A percentile compares a stretch with the other conserved stretches of the same genome.
phyloP scores from a whole-genome alignment of 1,140 invertebrate species.

The Eriocheir sinensis region DNA sequence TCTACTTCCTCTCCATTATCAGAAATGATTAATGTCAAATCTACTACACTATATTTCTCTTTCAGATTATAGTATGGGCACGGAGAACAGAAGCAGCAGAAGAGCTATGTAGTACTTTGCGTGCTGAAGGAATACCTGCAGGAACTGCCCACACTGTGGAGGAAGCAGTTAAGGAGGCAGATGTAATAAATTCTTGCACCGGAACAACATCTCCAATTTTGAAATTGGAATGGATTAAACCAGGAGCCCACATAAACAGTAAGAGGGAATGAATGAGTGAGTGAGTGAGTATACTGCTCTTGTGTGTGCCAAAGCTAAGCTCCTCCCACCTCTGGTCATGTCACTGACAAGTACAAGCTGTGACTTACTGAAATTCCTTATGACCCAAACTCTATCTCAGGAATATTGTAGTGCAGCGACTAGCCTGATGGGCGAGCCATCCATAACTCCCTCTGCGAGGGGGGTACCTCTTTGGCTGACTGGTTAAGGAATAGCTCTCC shows the following conservation, averaged over 20 bases:
- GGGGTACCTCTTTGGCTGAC: too few species aligned
- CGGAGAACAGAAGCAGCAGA: slow-evolving; percentile 38
- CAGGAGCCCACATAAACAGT: slow-evolving; percentile 82
- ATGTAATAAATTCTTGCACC: slow-evolving; percentile 82
- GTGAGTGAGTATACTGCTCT: too few species aligned
- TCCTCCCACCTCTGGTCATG: too few species aligned
- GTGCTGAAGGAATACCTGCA: slow-evolving; percentile 77
- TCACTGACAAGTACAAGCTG: too few species aligned
- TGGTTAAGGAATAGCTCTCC: too few species aligned
- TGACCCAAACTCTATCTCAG: too few species aligned
- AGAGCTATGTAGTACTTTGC: slow-evolving; percentile 73
- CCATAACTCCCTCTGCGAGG: too few species aligned
- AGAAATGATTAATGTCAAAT: background rate
- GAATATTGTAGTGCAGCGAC: too few species aligned
- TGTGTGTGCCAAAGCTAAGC: too few species aligned
- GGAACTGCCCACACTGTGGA: slow-evolving; percentile 80
- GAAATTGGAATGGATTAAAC: slow-evolving; percentile 81
- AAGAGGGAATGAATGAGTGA: too few species aligned
- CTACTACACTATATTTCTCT: background rate
- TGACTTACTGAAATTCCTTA: too few species aligned
- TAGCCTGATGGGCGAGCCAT: too few species aligned
- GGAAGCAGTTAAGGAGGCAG: slow-evolving; percentile 82
- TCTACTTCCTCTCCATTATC: background rate
- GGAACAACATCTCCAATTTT: slow-evolving; percentile 81
- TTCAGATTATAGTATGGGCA: slow-evolving; percentile 70